These are phyloP conservation scores for Channa maculata DNA, from an alignment of 2,113 vertebrate genomes.

Conservation along the genomic window DNA sequence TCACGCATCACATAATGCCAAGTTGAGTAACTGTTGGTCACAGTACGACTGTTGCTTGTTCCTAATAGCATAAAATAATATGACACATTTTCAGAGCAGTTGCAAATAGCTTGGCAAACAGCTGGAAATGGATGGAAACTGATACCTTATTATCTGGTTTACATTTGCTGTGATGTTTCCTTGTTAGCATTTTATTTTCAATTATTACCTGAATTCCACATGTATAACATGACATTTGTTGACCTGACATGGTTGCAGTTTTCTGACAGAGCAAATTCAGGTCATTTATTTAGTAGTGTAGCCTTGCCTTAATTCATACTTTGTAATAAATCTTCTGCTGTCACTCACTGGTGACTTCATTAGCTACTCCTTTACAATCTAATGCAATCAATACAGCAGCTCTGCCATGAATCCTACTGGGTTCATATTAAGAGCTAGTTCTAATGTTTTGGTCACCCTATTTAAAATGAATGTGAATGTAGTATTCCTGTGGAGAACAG, in stretches of 20 bases:
- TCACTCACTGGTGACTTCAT: no score
- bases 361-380: no score
- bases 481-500: no score
- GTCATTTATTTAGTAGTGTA: neutral
- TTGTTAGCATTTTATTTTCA: neutral
- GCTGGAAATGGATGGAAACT: neutral
- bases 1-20: neutral
- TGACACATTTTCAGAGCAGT: neutral
- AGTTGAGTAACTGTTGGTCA: neutral
- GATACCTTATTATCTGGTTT: neutral
- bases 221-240: neutral
- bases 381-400: no score
- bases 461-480: no score
- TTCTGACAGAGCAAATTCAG: conserved; percentile 12
- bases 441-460: no score
- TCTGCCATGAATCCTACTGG: no score
- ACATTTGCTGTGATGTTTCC: neutral
- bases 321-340: no score
- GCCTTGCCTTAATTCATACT: no score
- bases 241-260: neutral
- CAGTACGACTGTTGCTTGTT: neutral
- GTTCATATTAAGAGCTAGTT: no score
- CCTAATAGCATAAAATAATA: neutral
- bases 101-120: neutral
- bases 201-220: neutral